Evolutionary conservation across 2,888 invertebrate species (phyloP), one percentile per base, ranked within the genome.

Genomic region (Leptopilina syphax): DNA sequence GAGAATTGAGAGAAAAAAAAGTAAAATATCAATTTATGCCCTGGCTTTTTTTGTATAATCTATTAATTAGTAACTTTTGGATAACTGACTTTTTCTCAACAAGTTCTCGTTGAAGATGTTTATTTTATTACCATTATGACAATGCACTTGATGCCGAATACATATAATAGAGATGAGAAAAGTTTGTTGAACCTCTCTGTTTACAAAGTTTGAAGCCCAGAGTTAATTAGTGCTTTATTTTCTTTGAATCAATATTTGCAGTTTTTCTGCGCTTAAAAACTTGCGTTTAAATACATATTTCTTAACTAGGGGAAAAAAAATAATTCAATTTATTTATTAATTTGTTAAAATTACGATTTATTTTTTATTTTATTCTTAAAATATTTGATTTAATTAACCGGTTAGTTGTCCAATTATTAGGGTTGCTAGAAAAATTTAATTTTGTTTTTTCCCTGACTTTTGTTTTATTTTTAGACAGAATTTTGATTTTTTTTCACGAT

Each of bases 71-170:
- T 13, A 70, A 70, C 54, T 54, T 70, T 27, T 10, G 34, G 13
- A 13, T 18, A 9, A 13, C 34, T 34, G 50, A 24, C 50, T 73
- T 73, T 57, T 44, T 50, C 50, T 50, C 27, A 18, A 57, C 12
- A 57, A 73, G 13, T 57, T 34, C 65, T 57, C 13, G 6, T 50
- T 27, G 34, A 57, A 73, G 73, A 54, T 73, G 54, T 73, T 73
- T 73, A 73, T 73, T 12, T 54, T n/a, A 73, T 73, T 73, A 57
- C 50, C 27, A 57, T 73, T 57, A 27, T 34, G 13, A 50, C 57
- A 57, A 34, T 73, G 12, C 12, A 57, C 54, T 73, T 57, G 13
- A 34, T 13, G n/a, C n/a, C 13, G n/a, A 73, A 8, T 50, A 54
- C 34, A 34, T 34, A 73, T n/a, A 73, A 24, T 57, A 73, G 73